Percentiles rank a stretch among this genome's conserved stretches.
Evolutionary conservation across 2,888 invertebrate species (phyloP).

Genomic region (Capitulum mitella): DNA sequence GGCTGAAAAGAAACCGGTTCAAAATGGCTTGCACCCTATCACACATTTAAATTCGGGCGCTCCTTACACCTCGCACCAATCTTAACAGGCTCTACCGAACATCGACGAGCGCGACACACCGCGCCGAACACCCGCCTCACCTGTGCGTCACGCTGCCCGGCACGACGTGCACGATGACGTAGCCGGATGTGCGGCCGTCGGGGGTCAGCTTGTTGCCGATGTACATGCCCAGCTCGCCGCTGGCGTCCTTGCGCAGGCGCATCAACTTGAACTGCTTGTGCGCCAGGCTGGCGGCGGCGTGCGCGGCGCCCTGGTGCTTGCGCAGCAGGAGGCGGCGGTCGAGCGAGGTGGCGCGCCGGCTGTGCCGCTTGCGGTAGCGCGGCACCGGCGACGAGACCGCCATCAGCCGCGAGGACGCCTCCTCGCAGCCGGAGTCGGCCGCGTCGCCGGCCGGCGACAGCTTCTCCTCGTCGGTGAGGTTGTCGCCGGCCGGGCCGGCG

Average conservation of each 20-base stretch:
- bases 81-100: too few relatives aligned
- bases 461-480: slow-evolving; percentile 27
- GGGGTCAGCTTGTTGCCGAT: slow-evolving; percentile 57
- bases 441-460: slow-evolving; percentile 15
- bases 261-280: slow-evolving; percentile 44
- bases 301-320: slow-evolving; percentile 30
- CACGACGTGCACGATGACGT: slow-evolving; percentile 62
- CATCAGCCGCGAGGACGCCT: not conserved
- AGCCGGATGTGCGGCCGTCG: slow-evolving; percentile 53
- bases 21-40: too few relatives aligned
- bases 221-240: slow-evolving; percentile 58
- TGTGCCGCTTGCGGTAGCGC: slow-evolving; percentile 26
- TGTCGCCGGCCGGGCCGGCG: slow-evolving; percentile 11
- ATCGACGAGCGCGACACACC: too few relatives aligned
- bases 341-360: slow-evolving; percentile 24
- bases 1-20: too few relatives aligned
- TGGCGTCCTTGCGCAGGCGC: slow-evolving; percentile 56
- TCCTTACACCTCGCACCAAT: too few relatives aligned
- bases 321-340: slow-evolving; percentile 30
- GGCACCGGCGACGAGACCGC: not conserved
- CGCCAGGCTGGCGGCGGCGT: slow-evolving; percentile 28
- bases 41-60: too few relatives aligned
- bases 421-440: slow-evolving; percentile 8
- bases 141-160: slow-evolving; percentile 61
- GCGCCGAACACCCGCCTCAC: too few relatives aligned